Evolutionary conservation across 1,140 invertebrate species (phyloP).

Genomic region (Latrodectus geometricus): DNA sequence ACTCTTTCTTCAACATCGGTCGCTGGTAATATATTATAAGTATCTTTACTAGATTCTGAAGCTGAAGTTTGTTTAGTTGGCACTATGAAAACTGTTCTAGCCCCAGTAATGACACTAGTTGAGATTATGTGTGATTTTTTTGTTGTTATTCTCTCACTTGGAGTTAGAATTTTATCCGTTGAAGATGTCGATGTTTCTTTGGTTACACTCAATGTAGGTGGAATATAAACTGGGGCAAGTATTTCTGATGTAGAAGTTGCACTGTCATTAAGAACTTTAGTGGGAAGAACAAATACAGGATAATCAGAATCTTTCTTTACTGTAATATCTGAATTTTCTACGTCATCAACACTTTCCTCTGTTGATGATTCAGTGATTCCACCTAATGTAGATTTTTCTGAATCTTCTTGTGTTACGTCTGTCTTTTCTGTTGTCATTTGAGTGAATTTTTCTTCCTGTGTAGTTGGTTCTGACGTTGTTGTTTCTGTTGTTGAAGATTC

Average conservation of each 20-base stretch:
- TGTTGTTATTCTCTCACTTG: neutral
- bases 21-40: conserved; percentile 4
- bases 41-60: conserved; percentile 6
- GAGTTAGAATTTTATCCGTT: neutral
- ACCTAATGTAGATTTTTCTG: neutral
- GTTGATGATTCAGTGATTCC: neutral
- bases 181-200: neutral
- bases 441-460: conserved; percentile 1
- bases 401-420: neutral
- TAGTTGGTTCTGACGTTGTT: conserved; percentile 16
- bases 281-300: conserved; percentile 40
- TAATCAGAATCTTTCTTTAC: conserved; percentile 45
- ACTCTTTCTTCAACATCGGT: neutral
- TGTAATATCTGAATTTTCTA: neutral
- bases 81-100: conserved; percentile 57
- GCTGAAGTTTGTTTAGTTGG: conserved; percentile 30
- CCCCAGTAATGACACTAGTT: conserved; percentile 54
- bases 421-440: conserved; percentile 1
- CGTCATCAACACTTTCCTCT: neutral
- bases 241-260: neutral
- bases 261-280: neutral
- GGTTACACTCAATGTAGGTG: neutral
- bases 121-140: conserved; percentile 14
- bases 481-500: neutral
- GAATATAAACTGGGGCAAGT: conserved; percentile 45